phyloP scores from a whole-genome alignment of 2,888 invertebrate genomes.

The Heteromurus nitidus region DNA sequence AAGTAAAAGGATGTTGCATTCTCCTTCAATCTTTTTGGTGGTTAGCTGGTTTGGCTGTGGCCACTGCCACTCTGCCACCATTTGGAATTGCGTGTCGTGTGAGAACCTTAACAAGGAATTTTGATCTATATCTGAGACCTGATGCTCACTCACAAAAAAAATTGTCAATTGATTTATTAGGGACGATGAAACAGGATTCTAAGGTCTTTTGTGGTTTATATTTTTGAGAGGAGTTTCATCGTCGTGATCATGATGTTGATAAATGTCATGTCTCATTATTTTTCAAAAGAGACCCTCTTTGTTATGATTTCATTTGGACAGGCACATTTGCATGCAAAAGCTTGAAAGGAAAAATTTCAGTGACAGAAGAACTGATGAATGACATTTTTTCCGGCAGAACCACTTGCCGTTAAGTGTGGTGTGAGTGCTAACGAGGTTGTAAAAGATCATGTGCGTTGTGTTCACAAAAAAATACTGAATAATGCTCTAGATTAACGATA shows the following conservation, averaged over 20 bases:
- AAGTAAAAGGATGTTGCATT: neutral
- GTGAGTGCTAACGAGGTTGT: conserved; percentile 6
- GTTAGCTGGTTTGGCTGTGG: neutral
- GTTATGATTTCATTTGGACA: neutral
- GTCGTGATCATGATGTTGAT: conserved; percentile 16
- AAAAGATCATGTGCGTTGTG: conserved; percentile 13
- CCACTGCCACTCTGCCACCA: neutral
- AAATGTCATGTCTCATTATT: conserved; percentile 16
- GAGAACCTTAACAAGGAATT: conserved; percentile 42
- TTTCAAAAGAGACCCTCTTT: neutral
- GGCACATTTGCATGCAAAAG: neutral
- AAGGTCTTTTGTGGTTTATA: neutral
- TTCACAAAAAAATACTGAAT: conserved; percentile 1
- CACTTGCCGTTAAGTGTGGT: neutral
- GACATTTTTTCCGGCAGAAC: neutral
- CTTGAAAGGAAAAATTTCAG: neutral
- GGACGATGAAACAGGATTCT: conserved; percentile 45
- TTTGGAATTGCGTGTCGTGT: conserved; percentile 18
- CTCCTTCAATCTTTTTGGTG: neutral
- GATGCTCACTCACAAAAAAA: conserved; percentile 1
- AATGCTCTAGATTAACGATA: conserved; percentile 25
- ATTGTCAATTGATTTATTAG: conserved; percentile 40
- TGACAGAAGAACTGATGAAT: neutral
- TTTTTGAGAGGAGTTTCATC: conserved; percentile 20
- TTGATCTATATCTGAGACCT: conserved; percentile 36